These are phyloP conservation scores for Heliconius eleuchia DNA, from an alignment of 1,140 invertebrate species.

Conservation along the genomic window DNA sequence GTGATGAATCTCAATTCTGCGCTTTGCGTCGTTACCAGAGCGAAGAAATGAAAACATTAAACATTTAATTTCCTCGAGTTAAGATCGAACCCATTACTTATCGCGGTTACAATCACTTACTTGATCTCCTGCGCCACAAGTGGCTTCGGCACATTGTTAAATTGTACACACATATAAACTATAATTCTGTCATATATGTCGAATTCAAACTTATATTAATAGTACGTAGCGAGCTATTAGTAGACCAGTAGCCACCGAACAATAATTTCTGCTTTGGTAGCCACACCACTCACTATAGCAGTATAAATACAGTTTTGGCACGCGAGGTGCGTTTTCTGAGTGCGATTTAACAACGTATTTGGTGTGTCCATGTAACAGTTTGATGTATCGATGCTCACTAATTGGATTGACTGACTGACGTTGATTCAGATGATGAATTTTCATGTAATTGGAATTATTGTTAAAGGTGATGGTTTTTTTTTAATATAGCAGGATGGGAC, in stretches of 20 bases:
- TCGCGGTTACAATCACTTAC: too few relatives aligned
- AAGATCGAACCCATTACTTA: too few relatives aligned
- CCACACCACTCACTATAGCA: conserved; percentile 2
- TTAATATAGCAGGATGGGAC: background rate
- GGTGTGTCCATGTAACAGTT: conserved; percentile 45
- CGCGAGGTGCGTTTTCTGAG: conserved; percentile 14
- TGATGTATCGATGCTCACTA: conserved; percentile 46
- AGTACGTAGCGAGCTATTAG: background rate
- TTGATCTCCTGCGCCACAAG: too few relatives aligned
- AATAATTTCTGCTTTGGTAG: conserved; percentile 20
- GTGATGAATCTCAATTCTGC: too few relatives aligned
- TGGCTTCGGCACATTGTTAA: background rate
- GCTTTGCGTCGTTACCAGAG: too few relatives aligned
- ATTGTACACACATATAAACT: background rate
- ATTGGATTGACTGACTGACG: conserved; percentile 47
- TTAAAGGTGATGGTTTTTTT: background rate
- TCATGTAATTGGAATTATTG: background rate
- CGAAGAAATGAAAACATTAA: too few relatives aligned
- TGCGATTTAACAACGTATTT: conserved; percentile 43
- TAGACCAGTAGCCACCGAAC: background rate
- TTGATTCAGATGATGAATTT: background rate
- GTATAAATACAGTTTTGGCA: conserved; percentile 24
- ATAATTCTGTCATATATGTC: background rate
- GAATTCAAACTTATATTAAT: background rate
- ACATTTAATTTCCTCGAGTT: too few relatives aligned